phyloP scores from a whole-genome alignment of 2,888 invertebrate species.

The Idaea aversata region DNA sequence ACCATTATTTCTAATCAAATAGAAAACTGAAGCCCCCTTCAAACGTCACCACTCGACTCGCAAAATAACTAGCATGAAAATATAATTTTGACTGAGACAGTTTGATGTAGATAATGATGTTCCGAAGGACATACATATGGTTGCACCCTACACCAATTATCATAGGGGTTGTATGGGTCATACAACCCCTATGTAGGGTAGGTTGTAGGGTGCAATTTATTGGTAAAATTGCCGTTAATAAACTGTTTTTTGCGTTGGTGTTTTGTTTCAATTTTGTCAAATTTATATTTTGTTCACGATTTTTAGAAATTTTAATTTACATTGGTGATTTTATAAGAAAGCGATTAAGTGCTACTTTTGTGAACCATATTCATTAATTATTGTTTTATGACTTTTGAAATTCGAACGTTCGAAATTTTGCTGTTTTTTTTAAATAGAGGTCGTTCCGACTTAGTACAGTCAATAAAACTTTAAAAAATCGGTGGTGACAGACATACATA shows the following conservation, averaged over 20 bases:
- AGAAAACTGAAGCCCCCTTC: not conserved
- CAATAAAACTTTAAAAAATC: too few relatives aligned
- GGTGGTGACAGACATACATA: too few relatives aligned
- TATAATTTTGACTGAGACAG: not conserved
- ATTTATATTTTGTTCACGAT: not conserved
- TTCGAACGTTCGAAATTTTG: too few relatives aligned
- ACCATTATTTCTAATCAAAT: too few relatives aligned
- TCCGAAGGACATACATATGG: not conserved
- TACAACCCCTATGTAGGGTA: too few relatives aligned
- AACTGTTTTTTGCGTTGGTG: not conserved
- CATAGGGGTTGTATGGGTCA: not conserved
- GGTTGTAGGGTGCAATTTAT: not conserved
- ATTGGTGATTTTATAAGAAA: too few relatives aligned
- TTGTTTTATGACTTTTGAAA: too few relatives aligned
- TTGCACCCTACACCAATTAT: not conserved
- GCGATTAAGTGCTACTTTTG: too few relatives aligned
- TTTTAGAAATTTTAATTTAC: not conserved
- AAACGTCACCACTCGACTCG: not conserved
- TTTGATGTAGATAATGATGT: not conserved
- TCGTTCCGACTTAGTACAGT: too few relatives aligned
- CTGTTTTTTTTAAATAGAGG: too few relatives aligned
- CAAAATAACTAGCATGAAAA: not conserved
- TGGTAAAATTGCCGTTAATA: not conserved
- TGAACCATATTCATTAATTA: too few relatives aligned
- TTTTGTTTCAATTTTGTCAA: not conserved